Evolutionary conservation across 2,797 vertebrate genomes (phyloP).

Genomic region (Moxostoma hubbsi): DNA sequence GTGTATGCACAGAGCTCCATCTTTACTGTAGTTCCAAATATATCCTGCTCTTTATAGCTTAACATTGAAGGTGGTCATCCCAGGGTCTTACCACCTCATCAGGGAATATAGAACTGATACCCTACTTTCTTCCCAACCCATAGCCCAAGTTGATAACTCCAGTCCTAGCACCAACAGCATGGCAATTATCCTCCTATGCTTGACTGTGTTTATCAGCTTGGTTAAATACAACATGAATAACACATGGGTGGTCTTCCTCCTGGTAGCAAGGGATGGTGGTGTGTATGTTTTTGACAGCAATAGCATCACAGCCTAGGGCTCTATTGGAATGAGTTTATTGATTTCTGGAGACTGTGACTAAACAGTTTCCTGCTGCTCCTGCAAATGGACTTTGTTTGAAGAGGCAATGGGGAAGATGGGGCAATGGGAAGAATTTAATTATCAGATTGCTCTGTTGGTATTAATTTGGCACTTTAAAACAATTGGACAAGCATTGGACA

Average conservation of each 20-base stretch:
- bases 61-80: constrained; percentile 57
- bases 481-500: constrained; percentile 40
- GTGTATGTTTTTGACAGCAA: constrained; percentile 18
- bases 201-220: constrained; percentile 50
- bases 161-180: constrained; percentile 42
- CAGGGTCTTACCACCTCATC: constrained; percentile 25
- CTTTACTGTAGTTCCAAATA: constrained; percentile 9
- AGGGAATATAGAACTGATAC: constrained; percentile 27
- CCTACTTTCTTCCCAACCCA: constrained; percentile 3
- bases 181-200: constrained; percentile 48
- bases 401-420: constrained; percentile 37
- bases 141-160: constrained; percentile 2
- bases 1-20: background rate
- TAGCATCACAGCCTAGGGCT: constrained; percentile 22
- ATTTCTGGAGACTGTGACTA: constrained; percentile 62
- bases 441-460: constrained; percentile 54
- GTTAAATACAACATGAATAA: constrained; percentile 54
- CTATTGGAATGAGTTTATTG: constrained; percentile 55
- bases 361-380: constrained; percentile 58
- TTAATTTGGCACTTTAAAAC: constrained; percentile 52
- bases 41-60: background rate
- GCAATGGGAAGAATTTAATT: constrained; percentile 50
- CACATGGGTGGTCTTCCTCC: constrained; percentile 36
- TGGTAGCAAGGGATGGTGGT: background rate
- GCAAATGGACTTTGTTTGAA: constrained; percentile 57